Evolutionary conservation across 2,888 invertebrate genomes (phyloP).

Genomic region (Phengaris alcon): DNA sequence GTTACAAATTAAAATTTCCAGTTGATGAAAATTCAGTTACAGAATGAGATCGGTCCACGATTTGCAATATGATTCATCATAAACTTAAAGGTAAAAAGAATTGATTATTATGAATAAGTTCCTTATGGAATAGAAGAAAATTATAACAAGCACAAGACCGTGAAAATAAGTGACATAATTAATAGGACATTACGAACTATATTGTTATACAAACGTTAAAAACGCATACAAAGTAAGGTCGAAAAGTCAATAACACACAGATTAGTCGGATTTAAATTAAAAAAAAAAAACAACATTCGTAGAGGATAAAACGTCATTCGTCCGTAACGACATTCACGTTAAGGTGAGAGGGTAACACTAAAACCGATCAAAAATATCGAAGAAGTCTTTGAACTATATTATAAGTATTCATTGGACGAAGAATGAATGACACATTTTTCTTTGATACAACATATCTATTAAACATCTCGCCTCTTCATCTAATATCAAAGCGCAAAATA

Average conservation of each 20-base stretch:
- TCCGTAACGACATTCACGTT: neutral
- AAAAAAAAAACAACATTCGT: neutral
- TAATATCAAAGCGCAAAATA: neutral
- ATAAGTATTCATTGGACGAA: neutral
- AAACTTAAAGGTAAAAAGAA: no score
- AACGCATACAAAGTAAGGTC: constrained; percentile 13
- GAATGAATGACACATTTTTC: neutral
- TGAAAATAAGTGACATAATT: constrained; percentile 8
- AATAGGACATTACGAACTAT: neutral
- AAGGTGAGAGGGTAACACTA: neutral
- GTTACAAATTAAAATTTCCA: no score
- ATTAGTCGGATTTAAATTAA: constrained; percentile 21
- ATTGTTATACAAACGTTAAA: constrained; percentile 17
- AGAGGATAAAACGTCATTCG: no score
- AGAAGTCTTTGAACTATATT: neutral
- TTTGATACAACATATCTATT: neutral
- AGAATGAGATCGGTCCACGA: no score
- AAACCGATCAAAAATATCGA: neutral
- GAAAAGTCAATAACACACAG: neutral
- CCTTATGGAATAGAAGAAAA: neutral
- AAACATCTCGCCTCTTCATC: neutral
- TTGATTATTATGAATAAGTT: neutral
- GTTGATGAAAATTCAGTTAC: no score
- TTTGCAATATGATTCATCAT: no score
- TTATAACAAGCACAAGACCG: constrained; percentile 9